phyloP scores from a whole-genome alignment of 2,113 vertebrate genomes.

The Amia ocellicauda region DNA sequence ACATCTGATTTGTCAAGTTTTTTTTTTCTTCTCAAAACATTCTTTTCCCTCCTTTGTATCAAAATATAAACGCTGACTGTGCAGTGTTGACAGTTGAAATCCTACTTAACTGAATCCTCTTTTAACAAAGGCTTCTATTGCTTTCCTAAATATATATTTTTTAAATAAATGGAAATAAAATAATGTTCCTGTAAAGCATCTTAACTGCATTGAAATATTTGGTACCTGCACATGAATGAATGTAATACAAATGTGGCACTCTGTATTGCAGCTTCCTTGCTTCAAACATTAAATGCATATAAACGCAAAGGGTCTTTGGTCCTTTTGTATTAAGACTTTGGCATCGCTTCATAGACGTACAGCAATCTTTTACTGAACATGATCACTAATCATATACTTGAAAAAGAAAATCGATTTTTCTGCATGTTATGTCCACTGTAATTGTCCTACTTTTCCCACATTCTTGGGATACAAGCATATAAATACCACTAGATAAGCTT shows the following conservation, averaged over 20 bases:
- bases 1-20: conserved; percentile 17
- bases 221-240: conserved; percentile 35
- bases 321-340: conserved; percentile 24
- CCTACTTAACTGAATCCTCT: background rate
- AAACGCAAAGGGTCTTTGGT: conserved; percentile 19
- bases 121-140: background rate
- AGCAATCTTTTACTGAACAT: no score
- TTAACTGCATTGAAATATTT: conserved; percentile 31
- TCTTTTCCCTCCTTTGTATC: conserved; percentile 25
- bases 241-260: conserved; percentile 47
- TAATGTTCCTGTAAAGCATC: conserved; percentile 37
- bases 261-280: conserved; percentile 41
- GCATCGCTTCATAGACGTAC: no score
- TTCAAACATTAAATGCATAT: conserved; percentile 48
- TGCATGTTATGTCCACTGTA: no score
- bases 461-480: no score
- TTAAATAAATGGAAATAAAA: no score
- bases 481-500: no score
- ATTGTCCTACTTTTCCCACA: no score
- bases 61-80: background rate
- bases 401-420: no score
- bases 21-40: conserved; percentile 14
- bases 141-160: background rate
- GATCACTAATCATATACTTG: no score
- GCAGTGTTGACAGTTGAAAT: conserved; percentile 1